A percentile compares a stretch with the other conserved stretches of the same genome.
Conservation (phyloP, 2,113 vertebrate genomes). For the Herpetotheres cachinnans region DNA sequence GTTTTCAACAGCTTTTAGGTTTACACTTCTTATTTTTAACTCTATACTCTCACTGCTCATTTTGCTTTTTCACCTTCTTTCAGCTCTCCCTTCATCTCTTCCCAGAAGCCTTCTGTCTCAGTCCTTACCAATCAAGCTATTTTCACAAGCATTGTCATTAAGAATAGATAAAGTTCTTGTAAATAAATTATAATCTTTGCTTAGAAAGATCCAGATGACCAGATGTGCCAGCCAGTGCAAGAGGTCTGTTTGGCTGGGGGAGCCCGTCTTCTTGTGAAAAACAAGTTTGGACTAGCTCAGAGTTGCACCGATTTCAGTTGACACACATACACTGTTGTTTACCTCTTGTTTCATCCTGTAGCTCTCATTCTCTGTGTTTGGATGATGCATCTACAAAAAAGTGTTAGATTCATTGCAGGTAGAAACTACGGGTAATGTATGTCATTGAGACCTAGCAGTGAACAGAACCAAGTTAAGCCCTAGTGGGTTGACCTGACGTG, state of each 20-base stretch:
- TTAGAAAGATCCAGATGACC: not conserved
- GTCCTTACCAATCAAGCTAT: not conserved
- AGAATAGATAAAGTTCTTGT: constrained; percentile 31
- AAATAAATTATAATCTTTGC: constrained; percentile 10
- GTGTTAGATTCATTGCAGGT: not conserved
- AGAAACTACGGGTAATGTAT: not conserved
- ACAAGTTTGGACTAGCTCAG: not conserved
- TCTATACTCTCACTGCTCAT: not conserved
- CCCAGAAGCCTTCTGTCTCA: not conserved
- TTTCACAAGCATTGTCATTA: not conserved
- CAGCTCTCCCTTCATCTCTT: not conserved
- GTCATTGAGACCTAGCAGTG: not conserved
- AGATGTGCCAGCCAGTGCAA: not conserved
- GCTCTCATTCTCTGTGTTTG: not conserved
- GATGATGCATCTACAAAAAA: not conserved
- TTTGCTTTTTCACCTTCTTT: constrained; percentile 1
- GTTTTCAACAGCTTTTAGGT: not conserved
- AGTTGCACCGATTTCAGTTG: not conserved
- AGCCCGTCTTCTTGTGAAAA: not conserved
- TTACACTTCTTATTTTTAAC: constrained; percentile 10
- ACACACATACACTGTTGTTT: not conserved
- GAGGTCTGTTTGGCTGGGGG: not conserved
- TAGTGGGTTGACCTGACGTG: not conserved
- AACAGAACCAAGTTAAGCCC: not conserved
- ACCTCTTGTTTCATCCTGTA: not conserved